These are phyloP conservation scores for Oxyteleia sp. DNA, from an alignment of 2,888 invertebrate genomes.

Conservation along the genomic window DNA sequence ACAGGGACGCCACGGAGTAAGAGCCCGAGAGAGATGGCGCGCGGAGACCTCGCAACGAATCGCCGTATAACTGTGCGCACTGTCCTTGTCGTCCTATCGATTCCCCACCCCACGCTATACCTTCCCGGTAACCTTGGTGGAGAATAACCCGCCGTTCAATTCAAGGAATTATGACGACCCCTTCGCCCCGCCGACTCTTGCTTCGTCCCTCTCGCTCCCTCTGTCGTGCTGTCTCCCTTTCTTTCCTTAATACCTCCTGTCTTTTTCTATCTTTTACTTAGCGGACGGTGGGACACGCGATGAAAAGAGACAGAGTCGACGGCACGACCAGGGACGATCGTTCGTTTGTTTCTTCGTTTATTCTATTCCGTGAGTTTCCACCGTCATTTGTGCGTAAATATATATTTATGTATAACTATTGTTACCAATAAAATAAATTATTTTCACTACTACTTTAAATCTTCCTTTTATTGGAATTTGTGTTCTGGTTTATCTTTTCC, in stretches of 20 bases:
- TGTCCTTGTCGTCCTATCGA: too few relatives aligned
- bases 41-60: too few relatives aligned
- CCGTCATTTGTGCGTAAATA: slow-evolving; percentile 57
- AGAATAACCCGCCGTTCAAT: slow-evolving; percentile 87
- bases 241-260: slow-evolving; percentile 69
- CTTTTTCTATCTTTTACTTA: slow-evolving; percentile 69
- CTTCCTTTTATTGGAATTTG: background rate
- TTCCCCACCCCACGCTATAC: too few relatives aligned
- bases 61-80: too few relatives aligned
- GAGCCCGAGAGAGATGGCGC: too few relatives aligned
- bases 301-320: slow-evolving; percentile 68
- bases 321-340: slow-evolving; percentile 65
- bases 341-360: slow-evolving; percentile 76
- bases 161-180: slow-evolving; percentile 87
- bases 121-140: slow-evolving; percentile 85
- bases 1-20: too few relatives aligned
- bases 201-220: slow-evolving; percentile 56
- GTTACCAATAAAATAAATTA: slow-evolving; percentile 33
- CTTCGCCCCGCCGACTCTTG: slow-evolving; percentile 79
- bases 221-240: slow-evolving; percentile 38
- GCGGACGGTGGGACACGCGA: slow-evolving; percentile 65
- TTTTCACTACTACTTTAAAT: slow-evolving; percentile 23
- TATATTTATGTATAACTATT: slow-evolving; percentile 53
- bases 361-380: slow-evolving; percentile 70
- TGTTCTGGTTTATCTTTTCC: slow-evolving; percentile 5